These are phyloP conservation scores for Trididemnum miniatum DNA, from an alignment of 23 tunicate species.

Conservation along the genomic window DNA sequence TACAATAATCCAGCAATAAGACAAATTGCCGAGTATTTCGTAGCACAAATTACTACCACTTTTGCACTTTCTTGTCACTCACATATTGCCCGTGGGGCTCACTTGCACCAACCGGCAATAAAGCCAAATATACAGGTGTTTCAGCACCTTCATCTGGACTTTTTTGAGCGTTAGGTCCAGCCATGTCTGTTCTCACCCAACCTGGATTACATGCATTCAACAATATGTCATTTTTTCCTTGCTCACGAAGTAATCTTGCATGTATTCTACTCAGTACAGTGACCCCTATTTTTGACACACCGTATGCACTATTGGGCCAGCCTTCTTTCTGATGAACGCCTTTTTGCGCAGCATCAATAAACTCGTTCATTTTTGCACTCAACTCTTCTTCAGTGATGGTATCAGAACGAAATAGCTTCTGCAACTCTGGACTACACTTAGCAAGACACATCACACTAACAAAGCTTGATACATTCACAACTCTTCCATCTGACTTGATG, in stretches of 20 bases:
- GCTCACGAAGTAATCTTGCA: constrained; percentile 38
- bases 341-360: constrained; percentile 30
- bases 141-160: constrained; percentile 66
- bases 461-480: constrained; percentile 53
- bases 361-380: constrained; percentile 53
- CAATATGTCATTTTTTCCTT: constrained; percentile 70
- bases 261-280: constrained; percentile 50
- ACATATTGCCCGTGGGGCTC: constrained; percentile 77
- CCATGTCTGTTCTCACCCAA: constrained; percentile 88
- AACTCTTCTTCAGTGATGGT: constrained; percentile 63
- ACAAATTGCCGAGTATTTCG: no score
- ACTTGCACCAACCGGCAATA: constrained; percentile 58
- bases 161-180: constrained; percentile 62
- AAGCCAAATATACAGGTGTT: constrained; percentile 61
- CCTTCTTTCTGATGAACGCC: constrained; percentile 41
- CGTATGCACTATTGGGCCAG: constrained; percentile 44
- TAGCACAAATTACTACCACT: constrained; percentile 65
- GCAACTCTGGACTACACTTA: constrained; percentile 45
- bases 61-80: constrained; percentile 22
- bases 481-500: constrained; percentile 57
- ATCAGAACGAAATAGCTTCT: constrained; percentile 39
- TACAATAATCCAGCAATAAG: no score
- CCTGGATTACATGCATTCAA: constrained; percentile 87
- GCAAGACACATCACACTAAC: background rate
- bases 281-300: constrained; percentile 63